Base-by-base conservation (phyloP, 2,113 vertebrate species). In the Psettodes erumei region DNA sequence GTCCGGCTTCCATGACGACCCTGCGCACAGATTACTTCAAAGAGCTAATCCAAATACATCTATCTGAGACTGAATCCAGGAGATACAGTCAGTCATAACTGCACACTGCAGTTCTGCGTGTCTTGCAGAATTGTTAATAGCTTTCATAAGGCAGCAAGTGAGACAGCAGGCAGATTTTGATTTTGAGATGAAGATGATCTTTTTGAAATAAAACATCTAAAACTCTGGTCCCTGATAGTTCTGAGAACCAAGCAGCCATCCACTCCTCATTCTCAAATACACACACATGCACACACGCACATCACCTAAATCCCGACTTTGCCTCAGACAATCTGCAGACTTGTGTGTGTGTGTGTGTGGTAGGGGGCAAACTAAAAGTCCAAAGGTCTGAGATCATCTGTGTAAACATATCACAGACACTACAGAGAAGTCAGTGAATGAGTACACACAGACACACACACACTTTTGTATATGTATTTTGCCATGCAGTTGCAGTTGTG, bases 311-410 rank as follows among this genome's bases (percentile, higher is more conserved):
- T 56, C 53, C 53, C 56, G 61, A 83, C 35, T 65, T 62, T 35
- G 80, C 11, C 60, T 51, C 61, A 42, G 53, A 61, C 11, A 16
- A 66, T 77, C 56, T 40, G 60, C 1, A 54, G 50, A 51, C 67
- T 63, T 71, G 35, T 64, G 16, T 28, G 11, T 67, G 47, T 71
- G 64, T 64, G 64, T 74, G 62, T 84, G 28, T 48, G 19, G 40
- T 38, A 11, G 43, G 60, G 61, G 65, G 37, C 27, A 4, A 50
- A 51, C 21, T 13, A 4, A 78, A 27, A 90, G 78, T 83, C 85
- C 82, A 83, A 61, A 66, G 50, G 53, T 43, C 74, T 91, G 88
- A 91, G 64, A 75, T 86, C 82, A 92, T 88, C 72, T 83, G 45
- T 77, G 73, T 81, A 87, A 87, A 88, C 86, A 87, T 76, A 64